phyloP scores from a whole-genome alignment of 2,888 invertebrate species.

The Yponomeuta malinellus region DNA sequence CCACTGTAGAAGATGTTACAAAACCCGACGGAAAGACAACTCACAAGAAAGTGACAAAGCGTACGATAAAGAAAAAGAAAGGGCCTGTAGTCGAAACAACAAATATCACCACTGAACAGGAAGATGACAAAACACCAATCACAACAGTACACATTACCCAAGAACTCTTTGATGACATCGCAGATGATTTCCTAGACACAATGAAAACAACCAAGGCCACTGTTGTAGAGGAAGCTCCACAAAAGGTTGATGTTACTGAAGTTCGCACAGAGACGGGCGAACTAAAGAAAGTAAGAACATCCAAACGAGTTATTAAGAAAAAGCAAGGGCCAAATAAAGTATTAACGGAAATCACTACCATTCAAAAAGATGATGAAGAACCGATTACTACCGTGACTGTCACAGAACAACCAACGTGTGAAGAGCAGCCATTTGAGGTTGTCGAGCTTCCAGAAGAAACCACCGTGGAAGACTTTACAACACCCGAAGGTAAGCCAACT shows the following conservation, averaged over 20 bases:
- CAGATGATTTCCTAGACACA: constrained; percentile 7
- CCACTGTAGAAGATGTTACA: constrained; percentile 16
- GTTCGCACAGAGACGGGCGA: constrained; percentile 40
- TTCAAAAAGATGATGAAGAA: constrained; percentile 36
- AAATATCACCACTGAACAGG: constrained; percentile 39
- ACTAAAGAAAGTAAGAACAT: constrained; percentile 37
- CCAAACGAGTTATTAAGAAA: constrained; percentile 55
- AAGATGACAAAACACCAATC: constrained; percentile 35
- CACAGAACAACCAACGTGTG: constrained; percentile 6
- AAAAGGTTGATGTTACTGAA: constrained; percentile 44
- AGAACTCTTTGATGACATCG: constrained; percentile 19
- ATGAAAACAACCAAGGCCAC: constrained; percentile 15
- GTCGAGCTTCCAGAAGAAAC: constrained; percentile 13
- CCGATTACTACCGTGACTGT: constrained; percentile 17
- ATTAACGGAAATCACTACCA: constrained; percentile 55
- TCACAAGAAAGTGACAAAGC: constrained; percentile 20
- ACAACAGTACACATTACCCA: constrained; percentile 29
- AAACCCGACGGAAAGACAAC: constrained; percentile 21
- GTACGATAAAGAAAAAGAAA: not conserved
- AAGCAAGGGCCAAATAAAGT: constrained; percentile 51
- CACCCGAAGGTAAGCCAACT: constrained; percentile 37
- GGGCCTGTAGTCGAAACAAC: constrained; percentile 28
- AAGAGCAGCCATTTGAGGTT: constrained; percentile 22
- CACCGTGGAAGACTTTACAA: constrained; percentile 33
- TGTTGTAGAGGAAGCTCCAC: constrained; percentile 33